Evolutionary conservation across 2,888 invertebrate genomes (phyloP).

Genomic region (Belgica antarctica): DNA sequence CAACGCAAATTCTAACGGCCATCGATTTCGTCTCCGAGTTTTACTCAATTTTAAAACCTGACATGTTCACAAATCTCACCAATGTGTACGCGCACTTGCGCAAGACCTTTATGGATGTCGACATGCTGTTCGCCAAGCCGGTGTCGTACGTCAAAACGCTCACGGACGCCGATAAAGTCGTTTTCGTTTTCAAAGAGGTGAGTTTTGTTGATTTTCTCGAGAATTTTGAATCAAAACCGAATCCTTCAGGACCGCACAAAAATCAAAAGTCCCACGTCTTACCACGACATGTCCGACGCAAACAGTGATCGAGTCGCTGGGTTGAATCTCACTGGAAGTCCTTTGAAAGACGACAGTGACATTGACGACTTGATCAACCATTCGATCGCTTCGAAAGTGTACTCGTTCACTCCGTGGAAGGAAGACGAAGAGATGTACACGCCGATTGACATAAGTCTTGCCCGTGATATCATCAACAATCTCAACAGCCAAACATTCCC

Average conservation of each 20-base stretch:
- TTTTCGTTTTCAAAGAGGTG: conserved; percentile 47
- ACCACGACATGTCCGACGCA: neutral
- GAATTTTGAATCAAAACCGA: conserved; percentile 44
- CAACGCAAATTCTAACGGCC: neutral
- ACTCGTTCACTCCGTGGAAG: conserved; percentile 49
- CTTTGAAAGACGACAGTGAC: conserved; percentile 52
- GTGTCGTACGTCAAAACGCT: conserved; percentile 49
- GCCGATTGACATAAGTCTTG: conserved; percentile 48
- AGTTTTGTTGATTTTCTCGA: neutral
- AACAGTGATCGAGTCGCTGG: neutral
- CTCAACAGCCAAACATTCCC: conserved; percentile 48
- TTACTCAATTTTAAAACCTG: neutral
- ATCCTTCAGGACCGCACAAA: no score
- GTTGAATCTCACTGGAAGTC: conserved; percentile 53
- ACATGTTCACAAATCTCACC: conserved; percentile 43
- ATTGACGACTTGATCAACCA: conserved; percentile 50
- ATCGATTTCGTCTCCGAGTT: neutral
- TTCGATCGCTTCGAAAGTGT: conserved; percentile 48
- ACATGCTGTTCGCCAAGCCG: conserved; percentile 48
- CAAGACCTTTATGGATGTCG: conserved; percentile 48
- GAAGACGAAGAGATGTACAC: conserved; percentile 51
- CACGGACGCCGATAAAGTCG: conserved; percentile 45
- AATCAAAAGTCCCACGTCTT: neutral
- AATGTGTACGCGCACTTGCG: conserved; percentile 51
- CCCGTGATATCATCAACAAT: conserved; percentile 49